Base-by-base conservation (phyloP, 1,140 invertebrate genomes). In the Brachionus rotundiformis region DNA sequence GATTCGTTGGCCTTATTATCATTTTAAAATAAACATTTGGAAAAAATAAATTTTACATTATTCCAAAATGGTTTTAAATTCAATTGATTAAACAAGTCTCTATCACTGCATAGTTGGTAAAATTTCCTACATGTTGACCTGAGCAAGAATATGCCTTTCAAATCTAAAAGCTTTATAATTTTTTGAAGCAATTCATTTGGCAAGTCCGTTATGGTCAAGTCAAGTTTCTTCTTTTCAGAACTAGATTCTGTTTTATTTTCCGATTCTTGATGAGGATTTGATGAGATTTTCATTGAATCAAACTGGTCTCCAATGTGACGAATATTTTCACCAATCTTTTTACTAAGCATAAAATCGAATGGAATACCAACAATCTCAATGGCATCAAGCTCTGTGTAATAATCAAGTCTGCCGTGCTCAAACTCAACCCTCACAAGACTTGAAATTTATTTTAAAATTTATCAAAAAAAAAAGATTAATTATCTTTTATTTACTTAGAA, bases 341-440 rank as follows among this genome's bases (percentile, higher is more conserved):
- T 63, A n/a, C 23, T 79, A 19, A 27, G 47, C 4, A 6, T 36
- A 27, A 54, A 27, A 29, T 65, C 31, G n/a, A 31, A 59, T 6
- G 75, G 19, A 54, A 3, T 87, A 90, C 25, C 91, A 94, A 91
- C 91, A 27, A 95, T 87, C 83, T 92, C 87, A 10, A 95, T 91
- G 76, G 93, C 93, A 89, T 96, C 94, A 16, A 95, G 87, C 85
- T 94, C 93, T n/a, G 93, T 94, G 84, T 95, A 95, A 86, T 95
- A 95, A 49, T 93, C 91, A 19, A 94, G 89, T 75, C 91, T 87
- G 47, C 89, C 91, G 84, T 94, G 93, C 87, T 94, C 93, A 84
- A 96, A 93, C 86, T 96, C 94, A 76, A 96, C 87, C 41, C 93
- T 89, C 71, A 94, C 87, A 54, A 92, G 89, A 84, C 93, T 93